Conservation (phyloP, 2,113 vertebrate species). For the Miniopterus natalensis region DNA sequence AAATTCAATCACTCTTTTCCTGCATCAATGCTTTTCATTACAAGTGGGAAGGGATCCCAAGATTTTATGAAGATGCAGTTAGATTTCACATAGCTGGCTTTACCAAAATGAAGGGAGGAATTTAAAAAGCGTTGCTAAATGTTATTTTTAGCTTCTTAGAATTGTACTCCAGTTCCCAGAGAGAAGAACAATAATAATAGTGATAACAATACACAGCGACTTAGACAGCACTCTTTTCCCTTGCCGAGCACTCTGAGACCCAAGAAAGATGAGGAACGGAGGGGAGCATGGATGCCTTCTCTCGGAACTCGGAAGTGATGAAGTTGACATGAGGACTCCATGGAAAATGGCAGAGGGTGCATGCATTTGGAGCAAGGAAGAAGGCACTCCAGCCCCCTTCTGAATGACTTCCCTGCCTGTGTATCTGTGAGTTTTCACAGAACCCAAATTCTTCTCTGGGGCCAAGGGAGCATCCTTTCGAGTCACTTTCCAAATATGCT, state of each 20-base stretch:
- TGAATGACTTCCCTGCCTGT: not conserved
- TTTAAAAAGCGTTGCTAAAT: not conserved
- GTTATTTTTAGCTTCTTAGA: constrained; percentile 47
- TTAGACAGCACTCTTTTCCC: not conserved
- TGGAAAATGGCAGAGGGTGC: not conserved
- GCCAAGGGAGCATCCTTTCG: not conserved
- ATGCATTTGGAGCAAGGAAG: not conserved
- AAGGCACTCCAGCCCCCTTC: not conserved
- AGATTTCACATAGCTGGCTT: not conserved
- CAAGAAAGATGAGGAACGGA: not conserved
- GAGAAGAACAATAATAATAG: not conserved
- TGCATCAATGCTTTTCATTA: not conserved
- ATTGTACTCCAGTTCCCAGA: not conserved
- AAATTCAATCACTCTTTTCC: constrained; percentile 30
- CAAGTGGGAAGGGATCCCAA: not conserved
- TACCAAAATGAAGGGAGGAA: not conserved
- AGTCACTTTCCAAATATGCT: constrained; percentile 1
- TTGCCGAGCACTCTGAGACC: not conserved
- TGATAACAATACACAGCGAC: not conserved
- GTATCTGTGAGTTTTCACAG: not conserved
- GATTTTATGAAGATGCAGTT: not conserved
- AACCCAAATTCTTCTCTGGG: constrained; percentile 25
- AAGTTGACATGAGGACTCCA: not conserved
- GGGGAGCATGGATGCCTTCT: not conserved
- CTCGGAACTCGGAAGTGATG: not conserved